phyloP scores from a whole-genome alignment of 1,140 invertebrate genomes.

The Cepaea nemoralis region DNA sequence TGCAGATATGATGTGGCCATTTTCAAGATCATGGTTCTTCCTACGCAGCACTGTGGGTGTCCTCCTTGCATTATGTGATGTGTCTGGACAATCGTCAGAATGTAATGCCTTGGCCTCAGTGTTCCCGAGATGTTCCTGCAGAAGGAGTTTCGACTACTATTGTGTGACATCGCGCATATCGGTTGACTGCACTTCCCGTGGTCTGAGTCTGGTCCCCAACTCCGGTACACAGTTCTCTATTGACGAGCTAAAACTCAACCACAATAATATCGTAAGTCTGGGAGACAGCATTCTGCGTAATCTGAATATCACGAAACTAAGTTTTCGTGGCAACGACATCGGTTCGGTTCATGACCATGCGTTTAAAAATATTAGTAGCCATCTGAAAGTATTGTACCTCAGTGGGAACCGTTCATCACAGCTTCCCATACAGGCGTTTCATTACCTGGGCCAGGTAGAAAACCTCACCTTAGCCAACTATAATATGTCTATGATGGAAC shows the following conservation, averaged over 20 bases:
- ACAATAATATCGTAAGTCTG: not conserved
- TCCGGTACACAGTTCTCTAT: not conserved
- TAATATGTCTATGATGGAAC: not conserved
- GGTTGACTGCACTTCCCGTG: not conserved
- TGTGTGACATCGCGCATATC: not conserved
- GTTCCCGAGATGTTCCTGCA: not conserved
- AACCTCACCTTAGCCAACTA: not conserved
- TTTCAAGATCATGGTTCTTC: not conserved
- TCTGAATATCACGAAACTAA: not conserved
- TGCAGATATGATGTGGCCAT: not conserved
- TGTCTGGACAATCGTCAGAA: not conserved
- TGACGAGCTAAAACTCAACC: not conserved
- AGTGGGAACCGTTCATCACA: not conserved
- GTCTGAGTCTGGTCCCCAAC: not conserved
- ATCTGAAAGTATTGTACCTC: not conserved
- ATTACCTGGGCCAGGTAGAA: not conserved
- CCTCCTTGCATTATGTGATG: not conserved
- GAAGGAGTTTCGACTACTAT: not conserved
- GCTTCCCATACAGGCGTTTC: not conserved
- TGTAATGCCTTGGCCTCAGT: not conserved
- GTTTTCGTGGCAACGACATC: not conserved
- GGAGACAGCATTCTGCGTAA: not conserved
- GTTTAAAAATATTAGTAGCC: not conserved
- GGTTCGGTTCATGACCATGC: not conserved
- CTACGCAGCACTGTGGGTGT: not conserved